phyloP scores from a whole-genome alignment of 2,797 vertebrate genomes.

The Acrossocheilus fasciatus region DNA sequence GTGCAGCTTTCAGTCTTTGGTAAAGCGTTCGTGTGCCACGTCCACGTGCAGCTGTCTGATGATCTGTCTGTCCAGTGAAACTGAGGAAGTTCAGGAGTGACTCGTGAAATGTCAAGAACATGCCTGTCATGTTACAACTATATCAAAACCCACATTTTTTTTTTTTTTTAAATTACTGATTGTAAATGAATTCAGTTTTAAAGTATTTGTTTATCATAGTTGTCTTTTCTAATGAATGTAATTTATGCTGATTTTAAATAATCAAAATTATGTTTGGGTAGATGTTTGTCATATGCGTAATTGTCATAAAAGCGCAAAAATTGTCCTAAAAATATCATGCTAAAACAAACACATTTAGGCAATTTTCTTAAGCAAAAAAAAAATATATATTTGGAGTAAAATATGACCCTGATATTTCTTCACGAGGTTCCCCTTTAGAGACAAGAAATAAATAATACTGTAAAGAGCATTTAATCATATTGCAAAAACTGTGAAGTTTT shows the following conservation, averaged over 20 bases:
- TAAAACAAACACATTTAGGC: not conserved
- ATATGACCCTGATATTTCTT: not conserved
- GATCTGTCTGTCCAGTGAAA: not conserved
- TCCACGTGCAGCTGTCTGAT: not conserved
- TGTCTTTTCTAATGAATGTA: not conserved
- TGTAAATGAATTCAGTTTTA: not conserved
- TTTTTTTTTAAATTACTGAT: not conserved
- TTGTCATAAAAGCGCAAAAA: not conserved
- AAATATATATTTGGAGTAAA: not conserved
- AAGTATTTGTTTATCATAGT: slow-evolving; percentile 2
- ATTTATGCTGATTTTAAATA: not conserved
- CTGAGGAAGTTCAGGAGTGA: not conserved
- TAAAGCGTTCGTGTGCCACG: not conserved
- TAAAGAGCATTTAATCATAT: slow-evolving; percentile 20
- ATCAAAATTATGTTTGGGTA: not conserved
- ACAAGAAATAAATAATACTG: not conserved
- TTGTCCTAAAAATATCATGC: not conserved
- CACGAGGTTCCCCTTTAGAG: not conserved
- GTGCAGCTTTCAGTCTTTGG: not conserved
- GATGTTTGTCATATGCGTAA: not conserved
- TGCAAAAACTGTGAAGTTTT: slow-evolving; percentile 43
- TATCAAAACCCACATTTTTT: not conserved
- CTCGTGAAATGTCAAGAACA: not conserved
- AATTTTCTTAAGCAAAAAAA: not conserved
- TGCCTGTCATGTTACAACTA: not conserved